phyloP scores from a whole-genome alignment of 2,888 invertebrate genomes.

The Ischnus inquisitorius region DNA sequence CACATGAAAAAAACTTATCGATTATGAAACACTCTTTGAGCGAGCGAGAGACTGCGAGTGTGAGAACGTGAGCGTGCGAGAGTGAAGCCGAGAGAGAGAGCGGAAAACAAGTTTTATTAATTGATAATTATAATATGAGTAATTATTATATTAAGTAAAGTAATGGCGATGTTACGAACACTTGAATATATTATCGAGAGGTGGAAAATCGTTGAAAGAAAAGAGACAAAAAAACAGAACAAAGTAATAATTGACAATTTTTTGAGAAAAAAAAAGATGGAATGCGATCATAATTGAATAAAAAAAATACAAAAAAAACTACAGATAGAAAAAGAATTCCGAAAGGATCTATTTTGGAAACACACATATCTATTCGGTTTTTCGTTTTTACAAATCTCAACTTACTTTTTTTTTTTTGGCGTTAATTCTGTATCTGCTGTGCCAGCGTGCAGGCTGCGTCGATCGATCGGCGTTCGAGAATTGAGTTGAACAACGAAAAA shows the following conservation, averaged over 20 bases:
- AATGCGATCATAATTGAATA: slow-evolving; percentile 53
- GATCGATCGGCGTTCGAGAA: slow-evolving; percentile 25
- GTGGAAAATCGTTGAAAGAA: slow-evolving; percentile 69
- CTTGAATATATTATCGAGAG: slow-evolving; percentile 77
- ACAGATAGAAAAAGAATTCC: slow-evolving; percentile 70
- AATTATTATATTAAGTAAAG: slow-evolving; percentile 83
- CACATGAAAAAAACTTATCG: slow-evolving; percentile 43
- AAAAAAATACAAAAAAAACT: slow-evolving; percentile 51
- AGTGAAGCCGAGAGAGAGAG: slow-evolving; percentile 70
- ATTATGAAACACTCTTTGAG: slow-evolving; percentile 62
- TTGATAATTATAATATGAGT: slow-evolving; percentile 82
- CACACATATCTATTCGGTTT: slow-evolving; percentile 77
- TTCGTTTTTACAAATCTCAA: slow-evolving; percentile 62
- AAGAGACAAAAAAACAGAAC: slow-evolving; percentile 9
- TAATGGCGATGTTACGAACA: slow-evolving; percentile 80
- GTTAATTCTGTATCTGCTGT: slow-evolving; percentile 34
- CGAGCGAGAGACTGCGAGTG: slow-evolving; percentile 58
- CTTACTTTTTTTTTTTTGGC: slow-evolving; percentile 64
- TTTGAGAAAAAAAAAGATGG: slow-evolving; percentile 55
- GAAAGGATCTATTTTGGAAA: slow-evolving; percentile 78
- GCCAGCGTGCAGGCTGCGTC: not conserved
- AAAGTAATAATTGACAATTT: slow-evolving; percentile 50
- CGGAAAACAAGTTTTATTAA: slow-evolving; percentile 82
- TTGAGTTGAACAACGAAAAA: slow-evolving; percentile 66
- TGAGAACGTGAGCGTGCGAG: slow-evolving; percentile 59